phyloP scores from a whole-genome alignment of 35 echinoderm and acorn worm species.

The Antedon bifida region DNA sequence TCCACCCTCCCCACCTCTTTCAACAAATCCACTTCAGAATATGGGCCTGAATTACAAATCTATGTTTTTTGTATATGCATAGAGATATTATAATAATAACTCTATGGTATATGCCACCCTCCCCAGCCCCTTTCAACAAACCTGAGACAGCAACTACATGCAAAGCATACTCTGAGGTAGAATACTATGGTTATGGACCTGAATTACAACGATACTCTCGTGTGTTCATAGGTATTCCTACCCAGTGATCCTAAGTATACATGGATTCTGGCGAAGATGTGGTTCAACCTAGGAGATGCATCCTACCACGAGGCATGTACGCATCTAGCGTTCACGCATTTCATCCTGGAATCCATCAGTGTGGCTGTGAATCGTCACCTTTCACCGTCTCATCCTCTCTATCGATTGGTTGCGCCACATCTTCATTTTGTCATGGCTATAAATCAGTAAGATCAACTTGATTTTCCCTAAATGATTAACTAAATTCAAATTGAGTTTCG shows the following conservation, averaged over 20 bases:
- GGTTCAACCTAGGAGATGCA: not conserved
- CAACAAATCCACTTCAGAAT: too few relatives aligned
- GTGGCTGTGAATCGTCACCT: not conserved
- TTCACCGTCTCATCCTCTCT: conserved; percentile 1
- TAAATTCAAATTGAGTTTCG: not conserved
- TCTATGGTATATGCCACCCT: too few relatives aligned
- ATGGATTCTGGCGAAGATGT: not conserved
- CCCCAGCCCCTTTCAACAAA: too few relatives aligned
- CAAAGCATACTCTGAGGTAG: too few relatives aligned
- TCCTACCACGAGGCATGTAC: not conserved
- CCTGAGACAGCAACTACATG: too few relatives aligned
- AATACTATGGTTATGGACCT: too few relatives aligned
- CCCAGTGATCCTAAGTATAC: conserved; percentile 1
- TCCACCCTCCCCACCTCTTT: too few relatives aligned
- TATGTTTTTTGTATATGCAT: too few relatives aligned
- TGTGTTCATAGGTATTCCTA: not conserved
- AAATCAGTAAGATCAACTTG: not conserved
- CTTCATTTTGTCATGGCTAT: conserved; percentile 2
- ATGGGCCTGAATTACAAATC: too few relatives aligned
- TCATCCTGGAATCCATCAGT: not conserved
- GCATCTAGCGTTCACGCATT: not conserved
- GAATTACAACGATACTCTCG: not conserved
- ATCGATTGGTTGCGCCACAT: not conserved
- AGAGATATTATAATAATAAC: too few relatives aligned
- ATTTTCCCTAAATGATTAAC: not conserved